A percentile compares a stretch with the other conserved stretches of the same genome.
These are phyloP conservation scores for Callocephalon fimbriatum DNA, from an alignment of 2,113 vertebrate genomes.

Conservation along the genomic window DNA sequence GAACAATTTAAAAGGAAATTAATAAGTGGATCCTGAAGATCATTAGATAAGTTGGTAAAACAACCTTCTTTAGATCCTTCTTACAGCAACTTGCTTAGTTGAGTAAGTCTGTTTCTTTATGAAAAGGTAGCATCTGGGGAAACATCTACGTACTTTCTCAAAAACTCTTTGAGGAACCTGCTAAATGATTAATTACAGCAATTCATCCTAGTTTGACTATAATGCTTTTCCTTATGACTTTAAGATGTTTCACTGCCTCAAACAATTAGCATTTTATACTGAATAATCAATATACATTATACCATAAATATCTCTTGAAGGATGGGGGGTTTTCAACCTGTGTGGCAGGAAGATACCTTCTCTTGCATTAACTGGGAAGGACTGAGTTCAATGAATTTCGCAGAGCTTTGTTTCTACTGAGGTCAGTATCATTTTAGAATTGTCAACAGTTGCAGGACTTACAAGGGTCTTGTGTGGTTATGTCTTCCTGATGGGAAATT, in stretches of 20 bases:
- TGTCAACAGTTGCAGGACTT: not conserved
- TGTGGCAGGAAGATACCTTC: not conserved
- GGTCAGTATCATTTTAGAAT: not conserved
- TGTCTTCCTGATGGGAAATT: not conserved
- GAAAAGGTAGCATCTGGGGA: not conserved
- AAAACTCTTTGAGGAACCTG: not conserved
- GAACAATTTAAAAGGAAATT: not conserved
- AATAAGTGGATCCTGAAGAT: not conserved
- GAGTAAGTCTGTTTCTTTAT: not conserved
- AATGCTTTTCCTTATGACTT: not conserved
- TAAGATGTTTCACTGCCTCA: not conserved
- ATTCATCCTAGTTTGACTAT: not conserved
- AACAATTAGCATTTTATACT: not conserved
- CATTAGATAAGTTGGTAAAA: not conserved
- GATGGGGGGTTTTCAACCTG: not conserved
- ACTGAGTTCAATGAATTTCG: not conserved
- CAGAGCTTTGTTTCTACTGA: not conserved
- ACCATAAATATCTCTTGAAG: not conserved
- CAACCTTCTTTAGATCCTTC: not conserved
- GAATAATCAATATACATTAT: constrained; percentile 51
- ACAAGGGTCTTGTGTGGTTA: not conserved
- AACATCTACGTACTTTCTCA: not conserved
- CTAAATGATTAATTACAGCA: not conserved
- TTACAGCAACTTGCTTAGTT: not conserved
- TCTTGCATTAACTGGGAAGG: not conserved